Percentiles rank a stretch among this genome's conserved stretches.
phyloP scores from a whole-genome alignment of 2,888 invertebrate species.

The Mimumesa dahlbomi region DNA sequence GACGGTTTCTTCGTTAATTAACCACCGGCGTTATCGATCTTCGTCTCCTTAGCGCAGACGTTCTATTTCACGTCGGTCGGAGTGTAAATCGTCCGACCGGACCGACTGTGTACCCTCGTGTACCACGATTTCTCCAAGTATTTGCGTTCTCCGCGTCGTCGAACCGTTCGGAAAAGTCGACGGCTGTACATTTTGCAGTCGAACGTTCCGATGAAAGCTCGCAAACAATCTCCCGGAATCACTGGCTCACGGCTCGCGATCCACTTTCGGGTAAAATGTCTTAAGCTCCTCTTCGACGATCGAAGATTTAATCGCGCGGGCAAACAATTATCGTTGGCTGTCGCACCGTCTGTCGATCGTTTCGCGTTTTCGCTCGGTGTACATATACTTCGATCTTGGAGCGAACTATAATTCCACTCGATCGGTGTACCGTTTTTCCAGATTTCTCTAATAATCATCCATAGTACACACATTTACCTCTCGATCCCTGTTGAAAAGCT shows the following conservation, averaged over 20 bases:
- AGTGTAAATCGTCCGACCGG: neutral
- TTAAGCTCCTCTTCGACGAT: too few species aligned
- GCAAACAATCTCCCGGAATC: slow-evolving; percentile 19
- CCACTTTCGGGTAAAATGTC: neutral
- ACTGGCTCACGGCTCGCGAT: slow-evolving; percentile 21
- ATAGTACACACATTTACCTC: too few species aligned
- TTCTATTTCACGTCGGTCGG: slow-evolving; percentile 20
- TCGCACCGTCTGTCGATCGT: too few species aligned
- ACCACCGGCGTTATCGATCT: slow-evolving; percentile 30
- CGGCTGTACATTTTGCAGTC: slow-evolving; percentile 33
- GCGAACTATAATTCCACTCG: too few species aligned
- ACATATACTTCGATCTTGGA: too few species aligned
- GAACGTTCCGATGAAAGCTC: slow-evolving; percentile 25
- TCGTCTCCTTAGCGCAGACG: neutral
- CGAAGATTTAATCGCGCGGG: too few species aligned
- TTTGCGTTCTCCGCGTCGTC: slow-evolving; percentile 32
- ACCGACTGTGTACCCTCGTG: slow-evolving; percentile 19
- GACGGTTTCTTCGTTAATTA: slow-evolving; percentile 40
- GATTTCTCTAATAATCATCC: too few species aligned
- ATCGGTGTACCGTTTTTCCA: too few species aligned
- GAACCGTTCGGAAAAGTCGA: slow-evolving; percentile 38
- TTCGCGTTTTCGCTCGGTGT: too few species aligned
- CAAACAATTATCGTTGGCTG: too few species aligned
- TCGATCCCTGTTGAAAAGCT: too few species aligned
- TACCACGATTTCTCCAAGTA: slow-evolving; percentile 33